Conservation (phyloP, 1,140 invertebrate genomes). For the Leptinotarsa defecta region DNA sequence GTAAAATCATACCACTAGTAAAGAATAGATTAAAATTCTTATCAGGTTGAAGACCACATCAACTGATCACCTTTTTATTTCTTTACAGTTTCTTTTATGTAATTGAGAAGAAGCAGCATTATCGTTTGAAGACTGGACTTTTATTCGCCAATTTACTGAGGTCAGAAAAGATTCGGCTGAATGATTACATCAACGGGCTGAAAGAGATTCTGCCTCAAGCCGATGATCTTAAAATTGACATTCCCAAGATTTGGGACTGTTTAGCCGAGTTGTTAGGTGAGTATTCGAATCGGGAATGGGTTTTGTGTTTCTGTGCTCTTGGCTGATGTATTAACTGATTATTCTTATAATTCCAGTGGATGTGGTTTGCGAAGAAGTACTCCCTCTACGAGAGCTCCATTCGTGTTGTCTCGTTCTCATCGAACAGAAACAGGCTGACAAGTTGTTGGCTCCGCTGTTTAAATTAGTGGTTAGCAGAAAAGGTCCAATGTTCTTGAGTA, state of each 20-base stretch:
- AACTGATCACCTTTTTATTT: slow-evolving; percentile 14
- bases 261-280: slow-evolving; percentile 69
- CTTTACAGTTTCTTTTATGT: slow-evolving; percentile 45
- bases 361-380: slow-evolving; percentile 57
- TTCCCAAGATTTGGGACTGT: slow-evolving; percentile 76
- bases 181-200: slow-evolving; percentile 58
- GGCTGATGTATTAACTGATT: neutral
- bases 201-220: slow-evolving; percentile 62
- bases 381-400: slow-evolving; percentile 59
- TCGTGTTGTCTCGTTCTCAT: slow-evolving; percentile 52
- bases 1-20: too few relatives aligned
- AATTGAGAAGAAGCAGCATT: slow-evolving; percentile 54
- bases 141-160: slow-evolving; percentile 55
- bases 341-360: slow-evolving; percentile 55
- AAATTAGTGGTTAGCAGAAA: slow-evolving; percentile 60
- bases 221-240: slow-evolving; percentile 73
- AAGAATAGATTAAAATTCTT: too few relatives aligned
- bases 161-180: slow-evolving; percentile 51
- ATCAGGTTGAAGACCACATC: too few relatives aligned
- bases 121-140: slow-evolving; percentile 54
- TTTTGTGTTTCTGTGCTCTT: neutral
- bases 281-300: slow-evolving; percentile 27
- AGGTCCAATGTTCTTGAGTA: slow-evolving; percentile 62
- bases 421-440: slow-evolving; percentile 54
- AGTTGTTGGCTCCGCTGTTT: slow-evolving; percentile 62